These are phyloP conservation scores for Amphibalanus amphitrite DNA, from an alignment of 1,140 invertebrate species.

Conservation along the genomic window DNA sequence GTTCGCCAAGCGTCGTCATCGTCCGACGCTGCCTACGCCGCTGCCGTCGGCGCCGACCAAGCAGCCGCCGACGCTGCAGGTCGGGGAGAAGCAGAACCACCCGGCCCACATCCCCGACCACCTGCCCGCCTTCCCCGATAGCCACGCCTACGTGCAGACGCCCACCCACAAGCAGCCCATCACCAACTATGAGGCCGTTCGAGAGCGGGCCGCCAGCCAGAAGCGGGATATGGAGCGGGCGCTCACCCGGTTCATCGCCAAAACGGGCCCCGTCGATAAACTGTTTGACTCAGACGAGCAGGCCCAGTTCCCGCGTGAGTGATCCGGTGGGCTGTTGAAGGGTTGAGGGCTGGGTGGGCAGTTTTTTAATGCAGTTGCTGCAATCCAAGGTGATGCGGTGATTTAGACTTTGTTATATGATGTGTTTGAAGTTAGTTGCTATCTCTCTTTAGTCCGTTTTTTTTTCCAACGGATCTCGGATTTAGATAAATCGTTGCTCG, in stretches of 20 bases:
- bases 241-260: slow-evolving; percentile 80
- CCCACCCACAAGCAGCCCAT: slow-evolving; percentile 83
- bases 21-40: slow-evolving; percentile 43
- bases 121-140: slow-evolving; percentile 80
- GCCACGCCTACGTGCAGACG: slow-evolving; percentile 86
- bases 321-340: no score
- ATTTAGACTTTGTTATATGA: no score
- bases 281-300: slow-evolving; percentile 76
- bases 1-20: slow-evolving; percentile 38
- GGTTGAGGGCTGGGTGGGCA: no score
- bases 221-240: slow-evolving; percentile 87
- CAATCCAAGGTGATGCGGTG: no score
- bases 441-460: no score
- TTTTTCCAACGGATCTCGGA: no score
- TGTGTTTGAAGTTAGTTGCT: no score
- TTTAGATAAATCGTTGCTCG: no score
- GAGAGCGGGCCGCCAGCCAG: slow-evolving; percentile 81
- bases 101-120: slow-evolving; percentile 75
- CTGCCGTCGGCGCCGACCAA: slow-evolving; percentile 35
- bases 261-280: slow-evolving; percentile 79
- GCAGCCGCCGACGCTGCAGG: slow-evolving; percentile 60
- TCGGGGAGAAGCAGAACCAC: slow-evolving; percentile 63
- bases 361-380: no score
- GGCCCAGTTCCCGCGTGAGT: slow-evolving; percentile 64
- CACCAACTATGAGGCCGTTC: slow-evolving; percentile 88